phyloP scores from a whole-genome alignment of 2,888 invertebrate species.

The Oscheius onirici region DNA sequence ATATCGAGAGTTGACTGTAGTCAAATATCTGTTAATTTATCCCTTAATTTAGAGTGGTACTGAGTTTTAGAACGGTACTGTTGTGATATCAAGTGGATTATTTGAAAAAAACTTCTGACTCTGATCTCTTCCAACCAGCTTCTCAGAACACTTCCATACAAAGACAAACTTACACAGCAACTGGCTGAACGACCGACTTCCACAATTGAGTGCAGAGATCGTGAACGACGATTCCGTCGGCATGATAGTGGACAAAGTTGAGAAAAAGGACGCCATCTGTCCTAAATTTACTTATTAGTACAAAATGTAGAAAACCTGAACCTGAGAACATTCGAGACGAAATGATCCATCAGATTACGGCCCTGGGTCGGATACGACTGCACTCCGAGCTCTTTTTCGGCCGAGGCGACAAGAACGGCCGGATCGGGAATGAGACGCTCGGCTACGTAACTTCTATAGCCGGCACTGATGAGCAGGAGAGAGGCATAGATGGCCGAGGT shows the following conservation, averaged over 20 bases:
- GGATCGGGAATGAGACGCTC: slow-evolving; percentile 28
- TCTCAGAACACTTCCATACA: not conserved
- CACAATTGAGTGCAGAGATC: not conserved
- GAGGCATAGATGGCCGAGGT: slow-evolving; percentile 35
- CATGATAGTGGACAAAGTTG: not conserved
- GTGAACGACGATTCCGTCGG: slow-evolving; percentile 4
- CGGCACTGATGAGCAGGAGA: slow-evolving; percentile 8
- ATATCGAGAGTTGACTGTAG: too few relatives aligned
- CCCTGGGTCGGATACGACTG: not conserved
- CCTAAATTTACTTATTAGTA: not conserved
- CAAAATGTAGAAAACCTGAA: not conserved
- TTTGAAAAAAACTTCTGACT: too few relatives aligned
- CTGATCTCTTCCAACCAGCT: too few relatives aligned
- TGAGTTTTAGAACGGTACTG: too few relatives aligned
- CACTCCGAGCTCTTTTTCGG: not conserved
- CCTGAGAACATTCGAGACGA: not conserved
- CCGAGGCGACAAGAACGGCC: not conserved
- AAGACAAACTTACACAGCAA: not conserved
- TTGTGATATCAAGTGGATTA: too few relatives aligned
- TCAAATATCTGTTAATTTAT: too few relatives aligned
- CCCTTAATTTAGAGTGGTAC: too few relatives aligned
- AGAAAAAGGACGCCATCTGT: not conserved
- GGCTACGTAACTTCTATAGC: slow-evolving; percentile 20
- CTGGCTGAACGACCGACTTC: not conserved
- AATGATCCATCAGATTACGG: not conserved